Conservation (phyloP, 2,113 vertebrate genomes). For the Mystacornis crossleyi region DNA sequence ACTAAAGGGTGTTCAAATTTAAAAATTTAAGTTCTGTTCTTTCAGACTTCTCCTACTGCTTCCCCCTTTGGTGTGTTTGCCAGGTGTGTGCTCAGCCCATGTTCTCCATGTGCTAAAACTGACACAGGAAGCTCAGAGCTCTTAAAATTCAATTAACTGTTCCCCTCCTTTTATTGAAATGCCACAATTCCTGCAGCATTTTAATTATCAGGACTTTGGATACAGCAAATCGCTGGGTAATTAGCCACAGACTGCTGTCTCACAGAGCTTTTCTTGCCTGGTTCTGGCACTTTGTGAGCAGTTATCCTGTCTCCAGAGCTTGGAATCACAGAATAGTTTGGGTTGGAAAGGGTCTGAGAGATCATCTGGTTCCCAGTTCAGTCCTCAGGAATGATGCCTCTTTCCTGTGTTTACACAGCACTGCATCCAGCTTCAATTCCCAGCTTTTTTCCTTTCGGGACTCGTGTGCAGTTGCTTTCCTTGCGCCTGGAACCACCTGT, state of each 20-base stretch:
- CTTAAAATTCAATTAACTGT: background rate
- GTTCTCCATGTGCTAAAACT: rapidly evolving
- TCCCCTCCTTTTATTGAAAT: background rate
- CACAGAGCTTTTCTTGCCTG: background rate
- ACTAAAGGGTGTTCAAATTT: background rate
- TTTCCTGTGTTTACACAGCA: background rate
- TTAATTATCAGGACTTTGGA: background rate
- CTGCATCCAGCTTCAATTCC: background rate
- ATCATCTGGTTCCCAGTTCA: background rate
- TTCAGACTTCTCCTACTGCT: background rate
- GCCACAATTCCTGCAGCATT: background rate
- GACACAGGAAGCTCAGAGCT: background rate
- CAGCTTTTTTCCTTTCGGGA: background rate
- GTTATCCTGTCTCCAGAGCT: background rate
- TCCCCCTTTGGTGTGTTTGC: background rate
- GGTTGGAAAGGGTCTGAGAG: background rate
- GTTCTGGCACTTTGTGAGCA: background rate
- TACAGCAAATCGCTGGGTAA: background rate
- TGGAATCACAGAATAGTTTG: background rate
- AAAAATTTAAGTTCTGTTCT: background rate
- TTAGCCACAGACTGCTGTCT: background rate
- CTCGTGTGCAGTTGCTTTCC: background rate
- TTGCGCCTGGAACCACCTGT: background rate
- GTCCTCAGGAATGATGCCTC: no score
- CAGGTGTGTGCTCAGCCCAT: background rate